Base-by-base conservation (phyloP, 2,113 vertebrate genomes). In the Taurulus bubalis region DNA sequence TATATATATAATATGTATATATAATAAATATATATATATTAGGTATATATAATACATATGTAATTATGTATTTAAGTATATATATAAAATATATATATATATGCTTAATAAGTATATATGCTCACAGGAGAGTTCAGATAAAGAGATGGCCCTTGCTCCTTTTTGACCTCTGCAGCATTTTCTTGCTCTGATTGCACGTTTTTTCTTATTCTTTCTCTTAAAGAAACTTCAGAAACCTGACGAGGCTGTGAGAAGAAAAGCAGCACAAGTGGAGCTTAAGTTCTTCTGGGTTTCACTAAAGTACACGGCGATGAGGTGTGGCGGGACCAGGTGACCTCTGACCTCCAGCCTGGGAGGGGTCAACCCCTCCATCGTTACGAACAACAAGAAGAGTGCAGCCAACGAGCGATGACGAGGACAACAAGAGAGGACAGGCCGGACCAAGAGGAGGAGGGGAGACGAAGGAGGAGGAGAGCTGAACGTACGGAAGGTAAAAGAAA, bases 401-500 rank as follows among this genome's bases (percentile, higher is more conserved):
- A 77, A 87, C 20, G 90, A 84, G 92, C 89, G 80, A 64, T 60
- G 86, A 87, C 53, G 30, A 91, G 83, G 85, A 89, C 77, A 74
- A 89, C 86, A 90, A 88, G 89, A 90, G 68, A 86, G 78, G 85
- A 81, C 89, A 86, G 62, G 91, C 84, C 45, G 71, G 77, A 82
- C 20, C 79, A 68, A 73, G 79, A 42, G 75, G 75, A 88, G 79
- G 71, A 32, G 71, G 71, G 63, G 87, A 91, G 87, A 86, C 16
- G 28, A 20, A 34, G 20, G 26, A 60, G 70, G 55, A 26, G 45
- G 45, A 47, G 71, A 32, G 59, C 69, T 58, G 60, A 49, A 42
- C 53, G 5, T 53, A 59, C 40, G 0, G 51, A 30, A 70, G 51
- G 55, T 38, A 38, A 38, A 45, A 45, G 2, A 64, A 65, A 72